These are phyloP conservation scores for Upupa epops DNA, from an alignment of 2,113 vertebrate genomes.

Conservation along the genomic window DNA sequence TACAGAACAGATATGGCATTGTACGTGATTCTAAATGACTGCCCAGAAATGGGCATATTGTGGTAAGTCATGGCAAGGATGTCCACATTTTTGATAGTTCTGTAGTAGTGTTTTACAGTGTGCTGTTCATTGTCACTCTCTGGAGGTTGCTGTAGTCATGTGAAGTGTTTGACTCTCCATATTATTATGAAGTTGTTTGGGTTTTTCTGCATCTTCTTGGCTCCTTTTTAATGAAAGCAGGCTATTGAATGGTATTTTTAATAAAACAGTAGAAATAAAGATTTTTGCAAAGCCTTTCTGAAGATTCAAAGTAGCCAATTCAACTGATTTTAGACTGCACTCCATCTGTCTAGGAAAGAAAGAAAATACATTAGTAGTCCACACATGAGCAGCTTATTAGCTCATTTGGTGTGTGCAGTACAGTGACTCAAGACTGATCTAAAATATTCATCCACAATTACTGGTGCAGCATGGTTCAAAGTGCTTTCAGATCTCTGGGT, in stretches of 20 bases:
- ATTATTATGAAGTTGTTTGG: background rate
- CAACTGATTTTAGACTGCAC: constrained; percentile 35
- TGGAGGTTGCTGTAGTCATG: background rate
- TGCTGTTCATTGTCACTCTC: background rate
- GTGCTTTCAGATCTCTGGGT: constrained; percentile 71
- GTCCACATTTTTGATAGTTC: background rate
- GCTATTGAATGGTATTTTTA: constrained; percentile 13
- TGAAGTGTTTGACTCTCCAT: background rate
- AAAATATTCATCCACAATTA: constrained; percentile 83
- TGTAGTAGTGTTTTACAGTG: background rate
- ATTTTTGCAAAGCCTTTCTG: constrained; percentile 37
- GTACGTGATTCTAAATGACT: background rate
- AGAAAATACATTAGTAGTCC: constrained; percentile 76
- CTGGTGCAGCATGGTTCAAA: constrained; percentile 77
- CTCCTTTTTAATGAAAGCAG: background rate
- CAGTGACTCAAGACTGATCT: constrained; percentile 74
- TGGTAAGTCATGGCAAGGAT: background rate
- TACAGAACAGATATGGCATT: background rate
- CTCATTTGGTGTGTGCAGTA: constrained; percentile 70
- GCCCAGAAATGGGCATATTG: background rate
- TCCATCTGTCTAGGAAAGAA: constrained; percentile 65
- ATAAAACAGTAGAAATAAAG: constrained; percentile 34
- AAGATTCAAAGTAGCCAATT: constrained; percentile 33
- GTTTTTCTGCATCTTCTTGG: background rate
- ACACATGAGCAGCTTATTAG: constrained; percentile 78